Base-by-base conservation (phyloP, 2,888 invertebrate species). In the Euplagia quadripunctaria region DNA sequence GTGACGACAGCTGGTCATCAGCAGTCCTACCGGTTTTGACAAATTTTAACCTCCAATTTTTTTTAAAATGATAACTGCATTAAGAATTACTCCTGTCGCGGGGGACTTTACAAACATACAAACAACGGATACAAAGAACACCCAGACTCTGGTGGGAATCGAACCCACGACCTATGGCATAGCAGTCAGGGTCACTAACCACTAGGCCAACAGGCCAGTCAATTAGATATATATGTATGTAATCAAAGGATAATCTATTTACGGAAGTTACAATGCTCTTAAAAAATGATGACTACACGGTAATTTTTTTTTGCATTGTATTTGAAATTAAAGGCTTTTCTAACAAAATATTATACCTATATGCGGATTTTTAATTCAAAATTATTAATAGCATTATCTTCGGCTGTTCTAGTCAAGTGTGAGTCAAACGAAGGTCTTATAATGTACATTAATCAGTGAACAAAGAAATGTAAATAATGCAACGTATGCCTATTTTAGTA, bases 321-420 rank as follows among this genome's bases (percentile, higher is more conserved):
- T 17, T 17, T 14, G 9, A 52, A 31, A 17, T 17, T 51, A 9
- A 55, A 51, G 9, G 31, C 5, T 52, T 41, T 52, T 66, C 31
- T 16, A 64, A 17, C n/a, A 1, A 65, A 20, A 20, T 49, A 20
- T 20, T 7, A 31, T 31, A 31, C 31, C 31, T 31, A 31, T 31
- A 2, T 31, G 14, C 20, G 49, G 31, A 66, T 66, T 8, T 51
- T 16, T 51, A 17, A 66, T 43, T 46, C n/a, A 42, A 20, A 58
- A 58, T 41, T 55, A 68, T 58, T 55, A 9, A 1, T 61, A 58
- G 61, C 20, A 70, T 31, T 71, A 74, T 80, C 74, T 82, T 77
- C 75, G 77, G 83, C 80, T 82, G 77, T 78, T 84, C 83, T 83
- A 83, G 83, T 83, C 83, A 84, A 79, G 69, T 75, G 73, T 41